These are phyloP conservation scores for Cetonia aurata DNA, from an alignment of 2,888 invertebrate genomes.

Conservation along the genomic window DNA sequence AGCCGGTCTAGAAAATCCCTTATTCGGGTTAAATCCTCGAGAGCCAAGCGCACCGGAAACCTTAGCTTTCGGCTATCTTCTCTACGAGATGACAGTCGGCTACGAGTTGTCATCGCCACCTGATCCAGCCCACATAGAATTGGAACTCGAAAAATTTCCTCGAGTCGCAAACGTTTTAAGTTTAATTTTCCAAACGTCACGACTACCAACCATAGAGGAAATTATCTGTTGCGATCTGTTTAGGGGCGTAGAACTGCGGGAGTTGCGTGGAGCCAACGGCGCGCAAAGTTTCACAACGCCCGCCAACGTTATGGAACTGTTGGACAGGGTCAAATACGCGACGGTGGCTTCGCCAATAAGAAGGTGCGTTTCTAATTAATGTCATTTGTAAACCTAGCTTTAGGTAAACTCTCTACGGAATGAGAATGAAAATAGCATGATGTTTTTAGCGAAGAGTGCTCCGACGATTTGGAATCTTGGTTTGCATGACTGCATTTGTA, in stretches of 20 bases:
- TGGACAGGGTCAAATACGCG: conserved; percentile 57
- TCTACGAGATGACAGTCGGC: conserved; percentile 94
- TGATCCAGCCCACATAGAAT: conserved; percentile 77
- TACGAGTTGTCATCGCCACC: conserved; percentile 83
- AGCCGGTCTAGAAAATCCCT: conserved; percentile 87
- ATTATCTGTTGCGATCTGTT: conserved; percentile 87
- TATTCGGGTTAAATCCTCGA: conserved; percentile 80
- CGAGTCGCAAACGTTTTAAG: conserved; percentile 69
- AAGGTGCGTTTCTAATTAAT: conserved; percentile 22
- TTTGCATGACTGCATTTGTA: conserved; percentile 58
- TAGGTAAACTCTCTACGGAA: too few relatives aligned
- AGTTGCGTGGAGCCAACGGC: conserved; percentile 86
- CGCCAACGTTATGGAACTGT: conserved; percentile 60
- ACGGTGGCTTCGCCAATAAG: conserved; percentile 32
- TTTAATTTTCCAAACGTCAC: conserved; percentile 68
- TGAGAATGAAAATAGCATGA: conserved; percentile 26
- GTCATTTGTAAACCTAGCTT: too few relatives aligned
- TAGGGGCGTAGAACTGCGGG: conserved; percentile 88
- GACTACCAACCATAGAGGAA: conserved; percentile 83
- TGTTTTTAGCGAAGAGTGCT: conserved; percentile 59
- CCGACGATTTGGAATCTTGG: conserved; percentile 61
- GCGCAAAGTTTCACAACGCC: conserved; percentile 66
- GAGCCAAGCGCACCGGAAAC: conserved; percentile 72
- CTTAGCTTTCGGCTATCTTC: conserved; percentile 83
- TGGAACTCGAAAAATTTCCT: conserved; percentile 78